Base-by-base conservation (phyloP, 2,113 vertebrate genomes). In the Phodopus roborovskii region DNA sequence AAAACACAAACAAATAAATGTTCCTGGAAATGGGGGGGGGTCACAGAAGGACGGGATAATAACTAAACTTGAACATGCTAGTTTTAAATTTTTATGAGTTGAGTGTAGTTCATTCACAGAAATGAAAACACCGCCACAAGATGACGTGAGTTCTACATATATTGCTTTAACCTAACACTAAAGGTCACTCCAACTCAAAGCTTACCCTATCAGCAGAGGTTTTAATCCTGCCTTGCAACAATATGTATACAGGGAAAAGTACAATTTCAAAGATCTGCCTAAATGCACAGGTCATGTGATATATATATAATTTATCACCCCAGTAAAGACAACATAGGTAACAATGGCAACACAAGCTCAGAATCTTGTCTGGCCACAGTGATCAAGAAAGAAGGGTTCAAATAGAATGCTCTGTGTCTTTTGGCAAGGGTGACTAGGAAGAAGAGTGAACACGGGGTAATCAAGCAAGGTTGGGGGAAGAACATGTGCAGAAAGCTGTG, bases 401-500 rank as follows among this genome's bases (percentile, higher is more conserved):
- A 90, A 39, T 30, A 36, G 17, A 66, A 48, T 7, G 22, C 39
- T 73, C 36, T 22, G 30, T 58, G 9, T 15, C 0, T 0, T 11
- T 71, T 82, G 45, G 58, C 22, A 33, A 70, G 50, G 68, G 62
- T 3, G 50, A 62, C 10, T 5, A 86, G 70, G 62, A 84, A 64
- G 56, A 42, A 56, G 30, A 28, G 1, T 36, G 74, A 85, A 45
- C 1, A 8, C 33, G 48, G 68, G 17, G n/a, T 9, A 39, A 71
- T 5, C 20, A 22, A 2, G 19, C 0, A 10, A 66, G 28, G 45
- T 11, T 39, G 2, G n/a, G 64, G 2, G 2, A 1, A 10, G 66
- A 24, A 9, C 7, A 3, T 12, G 9, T 4, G 1, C 8, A 48
- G 7, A 62, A 90, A 28, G 26, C 13, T 28, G 0, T 0, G 39